Percentiles rank a stretch among this genome's conserved stretches.
phyloP scores from a whole-genome alignment of 1,140 invertebrate species.

The Heliothis subflexa region DNA sequence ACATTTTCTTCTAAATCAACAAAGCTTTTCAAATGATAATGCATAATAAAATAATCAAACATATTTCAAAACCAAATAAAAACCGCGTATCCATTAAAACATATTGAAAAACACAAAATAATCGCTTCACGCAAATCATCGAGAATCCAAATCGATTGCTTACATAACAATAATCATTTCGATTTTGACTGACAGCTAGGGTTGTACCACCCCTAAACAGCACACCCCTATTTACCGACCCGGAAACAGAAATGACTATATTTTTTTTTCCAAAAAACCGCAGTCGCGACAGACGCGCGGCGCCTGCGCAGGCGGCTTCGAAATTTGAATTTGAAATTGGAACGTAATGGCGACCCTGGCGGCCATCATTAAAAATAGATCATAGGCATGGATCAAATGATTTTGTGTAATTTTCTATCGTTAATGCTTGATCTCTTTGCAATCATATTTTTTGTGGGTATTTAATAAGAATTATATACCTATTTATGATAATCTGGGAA shows the following conservation, averaged over 20 bases:
- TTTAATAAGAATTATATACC: constrained; percentile 24
- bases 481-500: constrained; percentile 20
- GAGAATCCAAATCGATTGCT: constrained; percentile 56
- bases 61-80: neutral
- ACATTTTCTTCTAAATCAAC: neutral
- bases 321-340: constrained; percentile 74
- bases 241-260: constrained; percentile 68
- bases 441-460: constrained; percentile 51
- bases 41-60: neutral
- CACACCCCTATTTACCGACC: constrained; percentile 58
- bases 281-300: constrained; percentile 66
- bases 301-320: constrained; percentile 61
- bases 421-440: constrained; percentile 63
- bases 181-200: constrained; percentile 50
- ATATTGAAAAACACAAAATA: constrained; percentile 8
- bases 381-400: constrained; percentile 63
- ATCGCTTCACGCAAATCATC: constrained; percentile 43
- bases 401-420: constrained; percentile 69
- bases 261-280: constrained; percentile 64
- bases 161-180: constrained; percentile 59
- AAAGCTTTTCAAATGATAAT: neutral
- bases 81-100: constrained; percentile 27
- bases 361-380: constrained; percentile 75
- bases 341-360: constrained; percentile 65
- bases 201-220: constrained; percentile 46